Evolutionary conservation across 2,113 vertebrate genomes (phyloP).

Genomic region (Motacilla tschutschensis): DNA sequence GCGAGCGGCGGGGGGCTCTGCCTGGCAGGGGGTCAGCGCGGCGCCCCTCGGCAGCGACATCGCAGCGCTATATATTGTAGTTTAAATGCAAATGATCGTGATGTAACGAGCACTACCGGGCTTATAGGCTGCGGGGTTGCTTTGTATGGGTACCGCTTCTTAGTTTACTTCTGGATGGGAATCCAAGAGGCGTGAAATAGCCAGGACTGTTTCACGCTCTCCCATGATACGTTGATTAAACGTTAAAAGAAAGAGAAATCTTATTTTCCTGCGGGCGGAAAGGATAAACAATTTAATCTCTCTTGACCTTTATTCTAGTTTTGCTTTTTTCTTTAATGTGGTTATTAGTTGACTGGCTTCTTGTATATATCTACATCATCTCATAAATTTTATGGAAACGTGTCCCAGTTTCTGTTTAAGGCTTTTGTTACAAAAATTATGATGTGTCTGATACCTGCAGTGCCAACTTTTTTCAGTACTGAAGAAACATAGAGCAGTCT

Average conservation of each 20-base stretch:
- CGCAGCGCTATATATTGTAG: not conserved
- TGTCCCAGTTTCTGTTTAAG: not conserved
- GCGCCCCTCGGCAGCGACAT: not conserved
- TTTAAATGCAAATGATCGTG: not conserved
- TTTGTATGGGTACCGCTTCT: not conserved
- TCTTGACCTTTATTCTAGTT: not conserved
- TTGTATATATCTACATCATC: not conserved
- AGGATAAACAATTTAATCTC: not conserved
- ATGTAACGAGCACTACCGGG: not conserved
- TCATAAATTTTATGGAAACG: not conserved
- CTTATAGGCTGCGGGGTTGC: not conserved
- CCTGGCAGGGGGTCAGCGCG: not conserved
- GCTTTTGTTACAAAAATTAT: not conserved
- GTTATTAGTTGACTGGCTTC: not conserved
- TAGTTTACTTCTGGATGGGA: not conserved
- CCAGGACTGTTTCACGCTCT: not conserved
- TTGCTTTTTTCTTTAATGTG: not conserved
- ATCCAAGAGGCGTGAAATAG: not conserved
- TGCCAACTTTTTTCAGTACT: not conserved
- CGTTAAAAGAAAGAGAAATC: not conserved
- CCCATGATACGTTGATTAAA: fast-evolving
- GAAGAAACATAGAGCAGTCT: not conserved
- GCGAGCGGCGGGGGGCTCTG: not conserved
- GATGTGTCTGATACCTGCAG: not conserved
- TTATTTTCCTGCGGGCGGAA: not conserved